Evolutionary conservation across 2,797 vertebrate species (phyloP), one percentile per base, ranked within the genome.

Genomic region (Acropternis orthonyx): DNA sequence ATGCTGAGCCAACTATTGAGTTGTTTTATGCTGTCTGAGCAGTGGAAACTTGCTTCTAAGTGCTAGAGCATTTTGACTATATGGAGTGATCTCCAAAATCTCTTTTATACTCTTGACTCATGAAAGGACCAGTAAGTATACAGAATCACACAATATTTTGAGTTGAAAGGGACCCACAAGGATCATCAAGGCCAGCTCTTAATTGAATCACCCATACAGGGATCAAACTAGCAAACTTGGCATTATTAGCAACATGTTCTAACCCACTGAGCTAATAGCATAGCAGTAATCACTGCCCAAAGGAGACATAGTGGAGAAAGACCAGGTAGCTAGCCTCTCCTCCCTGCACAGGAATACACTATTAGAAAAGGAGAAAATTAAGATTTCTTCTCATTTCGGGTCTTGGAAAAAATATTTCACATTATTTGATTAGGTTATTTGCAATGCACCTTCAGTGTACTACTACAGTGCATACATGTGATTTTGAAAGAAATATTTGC

Each of bases 401-500:
- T 81, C 90, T 72, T 55, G 30, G 14, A n/a, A 88, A 81, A 71
- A 88, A 27, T 27, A 23, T 32, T 62, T 67, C 8, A 24, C 14
- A 13, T 21, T 74, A 55, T 80, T 74, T 54, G 19, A 44, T 18
- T 54, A 63, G 5, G 10, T 43, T 87, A 39, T 24, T 28, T 74
- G 7, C 23, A 79, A 22, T 44, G 23, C 4, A 79, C 21, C 19
- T 89, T 85, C 67, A 43, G 3, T 37, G 26, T 17, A 65, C 14
- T 18, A 72, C 8, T 27, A 26, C 3, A 44, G 14, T 34, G 13
- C 4, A 13, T 46, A 39, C 0, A 0, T n/a, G 8, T 28, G 44
- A 88, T 58, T 75, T 68, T 43, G 41, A 73, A 69, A 79, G 8
- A 66, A 72, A 44, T 49, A 82, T 58, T 69, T 62, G 12, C 28